Base-by-base conservation (phyloP, 2,888 invertebrate genomes). In the Epinotia brunnichana region DNA sequence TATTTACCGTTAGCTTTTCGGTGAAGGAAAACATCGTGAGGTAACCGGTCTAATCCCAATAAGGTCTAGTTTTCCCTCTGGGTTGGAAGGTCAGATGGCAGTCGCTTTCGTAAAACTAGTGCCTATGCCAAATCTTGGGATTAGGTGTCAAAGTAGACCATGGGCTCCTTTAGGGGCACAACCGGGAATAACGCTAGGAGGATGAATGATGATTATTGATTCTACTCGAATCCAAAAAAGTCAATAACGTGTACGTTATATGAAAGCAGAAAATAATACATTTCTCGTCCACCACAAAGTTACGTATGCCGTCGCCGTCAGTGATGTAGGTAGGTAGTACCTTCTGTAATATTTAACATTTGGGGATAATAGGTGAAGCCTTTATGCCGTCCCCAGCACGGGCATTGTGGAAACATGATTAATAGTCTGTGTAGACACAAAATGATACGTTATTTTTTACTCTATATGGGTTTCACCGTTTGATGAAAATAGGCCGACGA, bases 341-440 rank as follows among this genome's bases (percentile, higher is more conserved):
- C 35, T 35, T 35, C 80, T 76, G 83, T 84, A 85, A 86, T 83
- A 83, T 81, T 80, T 83, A 86, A 85, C 85, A 85, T 86, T 87
- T 85, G 77, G 80, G 82, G 84, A 86, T 88, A 89, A 90, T 87
- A 82, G 85, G 83, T 85, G 80, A 90, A 90, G 86, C 88, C 87
- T 87, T 87, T 87, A 85, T 87, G 80, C 80, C 80, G 78, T 82
- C 85, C 89, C 88, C 85, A 77, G 75, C 70, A 75, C 78, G 77
- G 83, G 85, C 86, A 91, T 92, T 92, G 92, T 92, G 88, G 81
- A 82, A 88, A 85, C 79, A 87, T 92, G 91, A 92, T 92, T 91
- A 90, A 92, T 92, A 85, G 85, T 82, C 77, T 74, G 82, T 78
- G 76, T 72, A 77, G 81, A 80, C 82, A 82, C 85, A 85, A 90